These are phyloP conservation scores for Hipposideros armiger DNA, from an alignment of 2,113 vertebrate genomes.

Conservation along the genomic window DNA sequence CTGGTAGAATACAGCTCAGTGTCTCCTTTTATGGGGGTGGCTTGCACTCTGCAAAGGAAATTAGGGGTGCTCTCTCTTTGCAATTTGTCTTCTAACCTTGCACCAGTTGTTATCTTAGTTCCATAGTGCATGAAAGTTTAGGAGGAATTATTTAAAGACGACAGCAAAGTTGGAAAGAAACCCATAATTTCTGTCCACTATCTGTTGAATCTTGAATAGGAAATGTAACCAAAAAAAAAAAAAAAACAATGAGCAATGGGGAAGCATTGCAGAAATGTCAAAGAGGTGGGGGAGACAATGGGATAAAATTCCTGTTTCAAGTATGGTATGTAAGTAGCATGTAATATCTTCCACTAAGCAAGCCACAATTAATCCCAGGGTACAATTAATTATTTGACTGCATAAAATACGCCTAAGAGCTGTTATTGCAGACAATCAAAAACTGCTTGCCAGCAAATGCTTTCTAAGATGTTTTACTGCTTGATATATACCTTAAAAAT, in stretches of 20 bases:
- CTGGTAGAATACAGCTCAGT: not conserved
- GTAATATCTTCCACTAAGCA: not conserved
- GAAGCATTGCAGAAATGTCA: not conserved
- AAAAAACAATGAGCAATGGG: not conserved
- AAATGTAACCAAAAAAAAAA: not conserved
- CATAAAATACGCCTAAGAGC: not conserved
- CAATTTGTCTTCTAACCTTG: not conserved
- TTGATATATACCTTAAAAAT: not conserved
- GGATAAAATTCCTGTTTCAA: not conserved
- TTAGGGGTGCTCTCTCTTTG: not conserved
- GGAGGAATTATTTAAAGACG: constrained; percentile 24
- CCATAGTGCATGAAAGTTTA: not conserved
- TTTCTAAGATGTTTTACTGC: not conserved
- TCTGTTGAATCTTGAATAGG: not conserved
- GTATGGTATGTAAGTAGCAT: not conserved
- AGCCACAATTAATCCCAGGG: not conserved
- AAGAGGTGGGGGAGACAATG: not conserved
- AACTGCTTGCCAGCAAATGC: not conserved
- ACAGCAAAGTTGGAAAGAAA: not conserved
- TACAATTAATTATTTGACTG: not conserved
- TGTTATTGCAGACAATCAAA: not conserved
- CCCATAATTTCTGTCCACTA: not conserved
- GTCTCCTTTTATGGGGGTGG: not conserved
- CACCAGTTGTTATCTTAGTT: not conserved
- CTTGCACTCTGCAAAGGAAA: not conserved